phyloP scores from a whole-genome alignment of 2,888 invertebrate genomes.

The Hoplodrina ambigua region DNA sequence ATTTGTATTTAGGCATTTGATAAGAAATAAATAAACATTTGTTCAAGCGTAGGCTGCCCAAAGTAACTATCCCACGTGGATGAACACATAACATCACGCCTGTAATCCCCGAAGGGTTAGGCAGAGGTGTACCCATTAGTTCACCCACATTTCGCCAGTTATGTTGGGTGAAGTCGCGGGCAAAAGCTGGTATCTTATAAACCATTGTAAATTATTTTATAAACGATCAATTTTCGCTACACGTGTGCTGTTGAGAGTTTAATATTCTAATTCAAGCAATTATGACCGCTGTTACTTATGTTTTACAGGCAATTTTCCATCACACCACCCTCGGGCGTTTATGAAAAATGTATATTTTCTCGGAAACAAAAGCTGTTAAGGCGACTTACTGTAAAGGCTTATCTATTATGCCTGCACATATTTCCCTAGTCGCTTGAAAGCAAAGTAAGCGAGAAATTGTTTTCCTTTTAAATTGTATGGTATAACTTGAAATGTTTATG shows the following conservation, averaged over 20 bases:
- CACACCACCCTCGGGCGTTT: slow-evolving; percentile 67
- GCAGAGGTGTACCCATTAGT: too few species aligned
- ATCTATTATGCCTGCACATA: slow-evolving; percentile 83
- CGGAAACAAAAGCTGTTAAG: slow-evolving; percentile 84
- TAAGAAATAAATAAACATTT: too few species aligned
- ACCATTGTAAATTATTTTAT: slow-evolving; percentile 73
- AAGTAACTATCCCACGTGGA: too few species aligned
- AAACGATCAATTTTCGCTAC: slow-evolving; percentile 77
- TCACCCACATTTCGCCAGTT: too few species aligned
- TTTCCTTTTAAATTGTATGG: slow-evolving; percentile 77
- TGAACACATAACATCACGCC: too few species aligned
- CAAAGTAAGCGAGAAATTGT: slow-evolving; percentile 87
- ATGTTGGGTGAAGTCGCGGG: too few species aligned
- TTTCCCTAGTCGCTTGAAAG: slow-evolving; percentile 81
- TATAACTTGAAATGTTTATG: slow-evolving; percentile 74
- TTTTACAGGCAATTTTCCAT: slow-evolving; percentile 81
- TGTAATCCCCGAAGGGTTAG: too few species aligned
- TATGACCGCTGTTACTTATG: slow-evolving; percentile 73
- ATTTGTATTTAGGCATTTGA: too few species aligned
- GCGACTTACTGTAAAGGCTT: slow-evolving; percentile 82
- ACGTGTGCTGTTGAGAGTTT: slow-evolving; percentile 62
- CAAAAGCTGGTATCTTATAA: slow-evolving; percentile 61
- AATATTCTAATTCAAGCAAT: slow-evolving; percentile 75
- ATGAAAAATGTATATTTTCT: slow-evolving; percentile 85
- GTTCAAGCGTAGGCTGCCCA: too few species aligned